Base-by-base conservation (phyloP, 2,797 vertebrate species). In the Pteronotus mesoamericanus region DNA sequence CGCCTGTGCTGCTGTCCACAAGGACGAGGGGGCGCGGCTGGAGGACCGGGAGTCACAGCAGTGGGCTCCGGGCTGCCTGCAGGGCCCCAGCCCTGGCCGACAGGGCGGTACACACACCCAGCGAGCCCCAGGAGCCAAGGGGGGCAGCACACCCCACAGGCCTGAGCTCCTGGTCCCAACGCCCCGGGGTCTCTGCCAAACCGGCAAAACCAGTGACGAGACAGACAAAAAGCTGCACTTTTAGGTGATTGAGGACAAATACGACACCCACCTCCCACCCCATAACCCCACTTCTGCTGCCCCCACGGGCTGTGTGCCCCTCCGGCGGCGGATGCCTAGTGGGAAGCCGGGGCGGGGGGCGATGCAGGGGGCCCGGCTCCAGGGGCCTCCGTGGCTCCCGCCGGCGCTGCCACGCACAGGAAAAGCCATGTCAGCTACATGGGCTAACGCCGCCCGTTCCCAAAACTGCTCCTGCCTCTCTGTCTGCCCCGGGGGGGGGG, bases 1-100 rank as follows among this genome's bases (percentile, higher is more conserved):
- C 2, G 3, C 6, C 74, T 42, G 26, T 16, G 10, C 51, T 3
- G 24, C 24, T 14, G 39, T 44, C 44, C 24, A 0, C 0, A 2
- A 21, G 24, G 57, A 24, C 0, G 1, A n/a, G 0, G 1, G 5
- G 9, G 34, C 0, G 0, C 0, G 0, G 34, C 3, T 0, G 9
- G 18, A 37, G 8, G 53, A 8, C 26, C 37, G 68, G 18, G 51
- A 0, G 68, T 57, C 37, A 16, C 9, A 4, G 39, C 39, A 5
- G 78, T 1, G 32, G 82, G 61, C 59, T 8, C 59, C 16, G 42
- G 48, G 42, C 32, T 9, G n/a, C 87, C 34, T 2, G 5, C 26
- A 32, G 37, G 0, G 9, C 37, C 2, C 2, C 29, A 42, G 37
- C 42, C 72, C 29, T 1, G n/a, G 34, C 39, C 3, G 1, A 22